Conservation (phyloP, 2,113 vertebrate genomes). For the Sceloporus tristichus region DNA sequence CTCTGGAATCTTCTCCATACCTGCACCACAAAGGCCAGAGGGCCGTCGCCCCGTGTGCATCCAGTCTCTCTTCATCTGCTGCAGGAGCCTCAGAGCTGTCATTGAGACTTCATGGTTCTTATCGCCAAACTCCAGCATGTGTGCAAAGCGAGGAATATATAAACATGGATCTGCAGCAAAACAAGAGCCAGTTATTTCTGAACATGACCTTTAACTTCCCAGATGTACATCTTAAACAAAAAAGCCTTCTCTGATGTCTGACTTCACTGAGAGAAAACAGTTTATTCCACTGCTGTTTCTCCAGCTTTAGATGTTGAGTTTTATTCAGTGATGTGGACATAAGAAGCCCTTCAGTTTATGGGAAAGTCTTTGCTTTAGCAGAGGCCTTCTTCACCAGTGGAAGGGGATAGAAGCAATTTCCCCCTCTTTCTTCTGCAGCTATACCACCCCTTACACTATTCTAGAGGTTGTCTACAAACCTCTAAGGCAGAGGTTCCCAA, state of each 20-base stretch:
- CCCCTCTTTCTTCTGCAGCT: background rate
- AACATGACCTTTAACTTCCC: background rate
- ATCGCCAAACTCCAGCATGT: constrained; percentile 95
- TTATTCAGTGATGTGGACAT: background rate
- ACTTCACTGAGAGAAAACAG: background rate
- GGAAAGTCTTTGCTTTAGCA: background rate
- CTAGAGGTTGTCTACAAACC: background rate
- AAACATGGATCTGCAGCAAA: constrained; percentile 89
- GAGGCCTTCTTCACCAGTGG: background rate
- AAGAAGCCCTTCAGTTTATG: background rate
- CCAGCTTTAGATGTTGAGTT: background rate
- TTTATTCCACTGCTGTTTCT: background rate
- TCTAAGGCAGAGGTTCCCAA: background rate
- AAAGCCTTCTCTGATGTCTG: background rate
- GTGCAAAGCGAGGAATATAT: constrained; percentile 97
- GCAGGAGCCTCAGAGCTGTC: constrained; percentile 92
- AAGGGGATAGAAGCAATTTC: background rate
- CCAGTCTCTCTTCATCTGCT: constrained; percentile 99
- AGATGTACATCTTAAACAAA: rapidly evolving
- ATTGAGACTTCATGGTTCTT: constrained; percentile 99
- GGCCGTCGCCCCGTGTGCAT: constrained; percentile 97
- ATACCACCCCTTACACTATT: background rate
- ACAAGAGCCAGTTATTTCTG: background rate
- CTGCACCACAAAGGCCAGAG: constrained; percentile 95
- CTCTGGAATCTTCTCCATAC: constrained; percentile 58